Evolutionary conservation across 2,888 invertebrate species (phyloP).

Genomic region (Petrolisthes cinctipes): DNA sequence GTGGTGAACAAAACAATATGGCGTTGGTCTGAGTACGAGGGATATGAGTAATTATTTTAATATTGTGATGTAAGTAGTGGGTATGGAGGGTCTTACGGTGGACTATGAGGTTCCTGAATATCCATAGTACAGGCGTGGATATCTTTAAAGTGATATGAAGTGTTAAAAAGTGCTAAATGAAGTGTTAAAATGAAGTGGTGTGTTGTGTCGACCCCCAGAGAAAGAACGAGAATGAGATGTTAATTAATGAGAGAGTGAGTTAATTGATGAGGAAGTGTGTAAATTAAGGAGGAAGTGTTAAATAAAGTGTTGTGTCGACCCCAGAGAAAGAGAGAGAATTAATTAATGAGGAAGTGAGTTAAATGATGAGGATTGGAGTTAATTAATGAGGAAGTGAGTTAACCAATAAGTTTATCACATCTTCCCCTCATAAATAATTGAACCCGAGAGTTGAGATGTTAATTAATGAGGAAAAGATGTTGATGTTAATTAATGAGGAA

Average conservation of each 20-base stretch:
- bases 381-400: background rate
- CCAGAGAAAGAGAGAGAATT: background rate
- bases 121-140: background rate
- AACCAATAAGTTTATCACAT: background rate
- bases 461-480: too few species aligned
- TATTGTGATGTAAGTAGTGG: conserved; percentile 26
- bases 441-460: too few species aligned
- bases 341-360: background rate
- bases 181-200: conserved; percentile 9
- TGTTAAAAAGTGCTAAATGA: background rate
- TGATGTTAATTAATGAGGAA: too few species aligned
- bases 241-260: background rate
- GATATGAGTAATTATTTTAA: conserved; percentile 11
- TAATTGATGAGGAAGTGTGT: background rate
- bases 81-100: background rate
- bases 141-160: background rate
- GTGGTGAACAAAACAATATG: conserved; percentile 38
- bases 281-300: background rate
- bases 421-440: conserved; percentile 5
- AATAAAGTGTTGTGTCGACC: conserved; percentile 7
- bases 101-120: background rate
- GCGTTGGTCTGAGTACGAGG: conserved; percentile 9
- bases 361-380: background rate
- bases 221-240: background rate
- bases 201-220: too few species aligned